A percentile compares a stretch with the other conserved stretches of the same genome.
These are phyloP conservation scores for Phania funesta DNA, from an alignment of 2,888 invertebrate genomes.

Conservation along the genomic window DNA sequence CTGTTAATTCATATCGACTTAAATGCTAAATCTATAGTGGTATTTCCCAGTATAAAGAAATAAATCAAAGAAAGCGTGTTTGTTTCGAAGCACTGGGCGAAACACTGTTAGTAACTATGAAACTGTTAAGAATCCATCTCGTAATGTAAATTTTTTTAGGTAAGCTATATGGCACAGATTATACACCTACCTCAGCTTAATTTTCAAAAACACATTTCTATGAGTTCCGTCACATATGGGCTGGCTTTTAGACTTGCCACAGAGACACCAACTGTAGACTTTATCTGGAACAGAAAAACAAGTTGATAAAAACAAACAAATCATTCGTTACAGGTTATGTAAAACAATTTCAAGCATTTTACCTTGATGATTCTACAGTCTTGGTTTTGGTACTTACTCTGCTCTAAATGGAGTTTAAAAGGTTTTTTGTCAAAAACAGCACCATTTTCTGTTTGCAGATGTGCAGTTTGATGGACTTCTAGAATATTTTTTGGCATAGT, in stretches of 20 bases:
- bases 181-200: constrained; percentile 85
- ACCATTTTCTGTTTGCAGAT: constrained; percentile 87
- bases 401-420: constrained; percentile 87
- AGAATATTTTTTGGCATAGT: constrained; percentile 86
- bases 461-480: constrained; percentile 83
- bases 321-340: constrained; percentile 64
- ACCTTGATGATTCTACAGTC: not conserved
- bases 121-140: not conserved
- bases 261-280: constrained; percentile 94
- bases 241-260: constrained; percentile 95
- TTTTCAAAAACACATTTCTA: constrained; percentile 87
- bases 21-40: too few relatives aligned
- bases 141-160: not conserved
- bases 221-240: constrained; percentile 98
- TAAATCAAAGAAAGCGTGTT: too few relatives aligned
- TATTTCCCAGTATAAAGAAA: too few relatives aligned
- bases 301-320: constrained; percentile 51
- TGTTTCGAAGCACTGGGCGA: too few relatives aligned
- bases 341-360: constrained; percentile 53
- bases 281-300: constrained; percentile 81
- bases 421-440: constrained; percentile 93
- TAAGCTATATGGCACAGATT: too few relatives aligned
- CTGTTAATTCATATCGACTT: too few relatives aligned
- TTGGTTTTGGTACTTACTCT: constrained; percentile 79
- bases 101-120: too few relatives aligned